Conservation (phyloP, 2,888 invertebrate genomes). For the Pogonocherus hispidulus region DNA sequence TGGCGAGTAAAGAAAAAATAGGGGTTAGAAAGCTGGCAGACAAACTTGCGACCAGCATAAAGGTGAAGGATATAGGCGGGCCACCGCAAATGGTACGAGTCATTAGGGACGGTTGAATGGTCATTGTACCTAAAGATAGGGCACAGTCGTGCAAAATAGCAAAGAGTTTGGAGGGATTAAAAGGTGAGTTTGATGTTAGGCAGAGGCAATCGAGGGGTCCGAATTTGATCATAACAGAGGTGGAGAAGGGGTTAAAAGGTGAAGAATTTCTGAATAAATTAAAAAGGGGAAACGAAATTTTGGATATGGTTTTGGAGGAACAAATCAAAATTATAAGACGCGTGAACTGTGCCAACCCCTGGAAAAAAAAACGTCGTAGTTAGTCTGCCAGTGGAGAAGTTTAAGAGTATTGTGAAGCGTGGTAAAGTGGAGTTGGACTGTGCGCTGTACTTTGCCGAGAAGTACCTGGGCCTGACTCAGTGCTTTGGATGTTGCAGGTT, state of each 20-base stretch:
- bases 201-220: background rate
- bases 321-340: background rate
- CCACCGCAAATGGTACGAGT: background rate
- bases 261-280: background rate
- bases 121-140: background rate
- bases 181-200: background rate
- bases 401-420: background rate
- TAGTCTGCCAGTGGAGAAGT: background rate
- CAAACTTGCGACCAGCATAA: background rate
- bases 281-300: background rate
- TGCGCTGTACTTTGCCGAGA: background rate
- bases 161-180: background rate
- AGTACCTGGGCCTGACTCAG: background rate
- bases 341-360: background rate
- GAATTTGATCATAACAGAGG: background rate
- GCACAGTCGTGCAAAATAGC: background rate
- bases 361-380: background rate
- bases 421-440: no score
- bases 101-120: background rate
- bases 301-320: background rate
- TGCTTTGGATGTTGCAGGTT: conserved; percentile 10
- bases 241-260: background rate
- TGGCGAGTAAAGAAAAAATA: background rate
- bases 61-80: background rate
- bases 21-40: background rate